Evolutionary conservation across 2,113 vertebrate genomes (phyloP), one percentile per base, ranked within the genome.

Genomic region (Colossoma macropomum): DNA sequence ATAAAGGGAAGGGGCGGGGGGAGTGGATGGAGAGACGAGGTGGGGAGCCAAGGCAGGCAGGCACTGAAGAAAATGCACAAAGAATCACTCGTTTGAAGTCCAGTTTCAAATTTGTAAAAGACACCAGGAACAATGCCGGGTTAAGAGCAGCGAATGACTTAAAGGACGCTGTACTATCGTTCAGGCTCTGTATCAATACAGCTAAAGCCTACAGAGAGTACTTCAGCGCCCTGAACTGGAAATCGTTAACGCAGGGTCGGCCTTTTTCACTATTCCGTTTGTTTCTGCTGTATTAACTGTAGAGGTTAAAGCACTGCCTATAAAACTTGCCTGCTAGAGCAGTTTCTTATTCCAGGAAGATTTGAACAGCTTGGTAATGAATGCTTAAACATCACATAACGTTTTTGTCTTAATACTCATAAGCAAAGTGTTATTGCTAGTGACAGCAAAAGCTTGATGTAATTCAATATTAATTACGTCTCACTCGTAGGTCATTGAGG

Each of bases 51-150:
- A 56, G 75, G 62, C 63, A 79, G 80, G 85, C 48, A 52, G 68
- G 66, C 30, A 77, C 59, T 5, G 15, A 82, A 62, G 73, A 72
- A 88, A 83, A 82, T 77, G 85, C 83, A 83, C 62, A 77, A 85
- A 77, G 50, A 54, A 79, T 27, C 17, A 3, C 0, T 66, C n/a
- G 17, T 34, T 68, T 78, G 17, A 52, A 48, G 25, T 52, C 21
- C 25, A 52, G 21, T 78, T 78, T 78, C 38, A 63, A 1, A 77
- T 63, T 65, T 28, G 21, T 23, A 13, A 32, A 69, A 69, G 7
- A 23, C 7, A 8, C 32, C 30, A 41, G 16, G 23, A 38, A 13
- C 66, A 69, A 12, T 69, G 66, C 32, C 5, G 66, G 15, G 32
- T 38, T 41, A n/a, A 11, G 23, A 27, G 4, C 7, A 25, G 59